These are phyloP conservation scores for Eriocheir sinensis DNA, from an alignment of 1,140 invertebrate genomes.

Conservation along the genomic window DNA sequence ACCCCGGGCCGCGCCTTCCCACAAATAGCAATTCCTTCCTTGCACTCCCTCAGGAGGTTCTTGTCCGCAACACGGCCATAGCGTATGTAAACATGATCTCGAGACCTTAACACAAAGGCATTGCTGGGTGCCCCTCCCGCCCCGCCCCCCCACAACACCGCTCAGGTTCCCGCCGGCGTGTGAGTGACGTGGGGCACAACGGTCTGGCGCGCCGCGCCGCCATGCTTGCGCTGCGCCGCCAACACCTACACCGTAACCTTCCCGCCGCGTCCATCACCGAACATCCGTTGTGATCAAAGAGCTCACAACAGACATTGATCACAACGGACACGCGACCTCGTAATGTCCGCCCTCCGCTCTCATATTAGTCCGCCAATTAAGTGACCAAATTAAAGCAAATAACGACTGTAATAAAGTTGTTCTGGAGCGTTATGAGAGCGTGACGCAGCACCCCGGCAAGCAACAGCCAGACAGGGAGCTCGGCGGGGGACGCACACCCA, in stretches of 20 bases:
- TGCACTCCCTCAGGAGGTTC: neutral
- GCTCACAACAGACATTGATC: neutral
- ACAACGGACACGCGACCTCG: neutral
- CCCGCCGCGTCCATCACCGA: neutral
- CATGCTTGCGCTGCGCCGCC: neutral
- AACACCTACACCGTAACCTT: neutral
- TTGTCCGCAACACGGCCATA: neutral
- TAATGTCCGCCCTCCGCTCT: neutral
- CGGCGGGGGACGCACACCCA: neutral
- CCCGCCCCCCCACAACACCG: neutral
- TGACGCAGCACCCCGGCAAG: neutral
- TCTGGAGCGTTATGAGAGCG: neutral
- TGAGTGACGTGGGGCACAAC: neutral
- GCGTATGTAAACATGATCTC: slow-evolving; percentile 24
- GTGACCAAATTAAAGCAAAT: neutral
- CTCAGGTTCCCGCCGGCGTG: neutral
- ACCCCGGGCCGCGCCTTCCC: neutral
- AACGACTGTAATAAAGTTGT: neutral
- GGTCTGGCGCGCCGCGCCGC: neutral
- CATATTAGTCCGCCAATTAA: neutral
- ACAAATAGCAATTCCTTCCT: neutral
- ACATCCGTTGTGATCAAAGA: neutral
- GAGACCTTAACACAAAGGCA: neutral
- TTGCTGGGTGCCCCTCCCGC: neutral
- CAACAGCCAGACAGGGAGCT: neutral